Percentiles rank a stretch among this genome's conserved stretches.
Conservation (phyloP, 1,140 invertebrate genomes). For the Pinna nobilis region DNA sequence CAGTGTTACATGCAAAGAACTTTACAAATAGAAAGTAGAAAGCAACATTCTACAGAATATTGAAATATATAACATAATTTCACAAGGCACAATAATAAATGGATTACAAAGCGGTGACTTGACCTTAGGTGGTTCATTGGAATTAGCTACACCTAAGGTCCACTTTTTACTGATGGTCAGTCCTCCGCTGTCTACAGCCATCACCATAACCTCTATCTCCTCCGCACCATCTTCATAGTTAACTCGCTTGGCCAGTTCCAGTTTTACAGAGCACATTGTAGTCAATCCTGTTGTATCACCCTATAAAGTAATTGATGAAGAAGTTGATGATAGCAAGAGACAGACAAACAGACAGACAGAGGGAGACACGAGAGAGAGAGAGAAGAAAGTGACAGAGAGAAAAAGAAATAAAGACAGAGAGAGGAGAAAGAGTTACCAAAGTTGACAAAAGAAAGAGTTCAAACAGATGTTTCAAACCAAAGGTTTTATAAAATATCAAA, state of each 20-base stretch:
- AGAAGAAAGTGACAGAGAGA: too few species aligned
- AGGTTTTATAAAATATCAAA: too few species aligned
- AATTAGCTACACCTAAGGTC: conserved; percentile 41
- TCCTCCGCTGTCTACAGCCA: conserved; percentile 31
- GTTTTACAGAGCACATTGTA: conserved; percentile 35
- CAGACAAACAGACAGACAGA: too few species aligned
- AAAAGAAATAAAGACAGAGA: too few species aligned
- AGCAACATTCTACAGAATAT: conserved; percentile 48
- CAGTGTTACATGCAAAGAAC: conserved; percentile 41
- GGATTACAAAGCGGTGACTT: neutral
- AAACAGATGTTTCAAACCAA: too few species aligned
- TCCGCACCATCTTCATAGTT: conserved; percentile 27
- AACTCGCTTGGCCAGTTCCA: conserved; percentile 33
- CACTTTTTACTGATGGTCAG: conserved; percentile 23
- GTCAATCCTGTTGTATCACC: neutral
- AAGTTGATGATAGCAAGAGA: too few species aligned
- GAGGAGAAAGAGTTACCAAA: too few species aligned
- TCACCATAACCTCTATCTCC: conserved; percentile 17
- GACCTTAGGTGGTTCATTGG: conserved; percentile 50
- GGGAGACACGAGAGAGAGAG: too few species aligned
- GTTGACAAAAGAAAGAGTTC: too few species aligned
- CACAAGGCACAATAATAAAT: too few species aligned
- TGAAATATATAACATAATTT: conserved; percentile 31
- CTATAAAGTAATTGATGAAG: conserved; percentile 1
- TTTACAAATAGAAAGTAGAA: conserved; percentile 34